phyloP scores from a whole-genome alignment of 2,888 invertebrate species.

The Hartigia nigra region DNA sequence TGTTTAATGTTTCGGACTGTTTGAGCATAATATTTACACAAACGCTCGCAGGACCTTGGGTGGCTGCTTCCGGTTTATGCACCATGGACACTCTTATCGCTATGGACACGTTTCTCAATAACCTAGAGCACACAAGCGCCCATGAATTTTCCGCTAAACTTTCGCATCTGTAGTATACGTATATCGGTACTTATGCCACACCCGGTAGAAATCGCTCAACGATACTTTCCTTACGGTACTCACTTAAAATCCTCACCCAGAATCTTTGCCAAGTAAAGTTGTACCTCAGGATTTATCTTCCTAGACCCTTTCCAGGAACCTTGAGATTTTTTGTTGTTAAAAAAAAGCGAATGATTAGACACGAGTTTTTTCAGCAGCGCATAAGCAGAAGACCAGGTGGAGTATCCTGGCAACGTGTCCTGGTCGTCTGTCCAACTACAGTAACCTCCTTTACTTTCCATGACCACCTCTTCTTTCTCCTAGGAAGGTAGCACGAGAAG shows the following conservation, averaged over 20 bases:
- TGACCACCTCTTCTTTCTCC: conserved; percentile 37
- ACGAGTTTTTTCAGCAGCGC: not conserved
- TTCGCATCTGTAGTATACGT: not conserved
- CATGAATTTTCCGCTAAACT: not conserved
- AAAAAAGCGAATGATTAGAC: not conserved
- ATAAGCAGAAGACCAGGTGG: conserved; percentile 8
- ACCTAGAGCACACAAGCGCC: not conserved
- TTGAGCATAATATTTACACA: conserved; percentile 58
- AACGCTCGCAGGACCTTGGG: conserved; percentile 34
- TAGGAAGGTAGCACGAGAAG: conserved; percentile 39
- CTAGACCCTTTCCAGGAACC: not conserved
- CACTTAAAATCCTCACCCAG: not conserved
- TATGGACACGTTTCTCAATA: conserved; percentile 36
- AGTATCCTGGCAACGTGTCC: not conserved
- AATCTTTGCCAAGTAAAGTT: not conserved
- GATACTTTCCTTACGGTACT: not conserved
- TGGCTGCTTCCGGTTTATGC: conserved; percentile 45
- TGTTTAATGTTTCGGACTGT: conserved; percentile 58
- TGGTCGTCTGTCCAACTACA: not conserved
- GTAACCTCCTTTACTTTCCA: not conserved
- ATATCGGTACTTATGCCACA: not conserved
- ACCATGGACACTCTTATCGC: conserved; percentile 35
- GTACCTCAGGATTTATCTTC: not conserved
- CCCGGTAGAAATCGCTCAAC: not conserved
- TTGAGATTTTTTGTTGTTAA: not conserved